phyloP scores from a whole-genome alignment of 2,888 invertebrate species.

The Mechanitis mazaeus region DNA sequence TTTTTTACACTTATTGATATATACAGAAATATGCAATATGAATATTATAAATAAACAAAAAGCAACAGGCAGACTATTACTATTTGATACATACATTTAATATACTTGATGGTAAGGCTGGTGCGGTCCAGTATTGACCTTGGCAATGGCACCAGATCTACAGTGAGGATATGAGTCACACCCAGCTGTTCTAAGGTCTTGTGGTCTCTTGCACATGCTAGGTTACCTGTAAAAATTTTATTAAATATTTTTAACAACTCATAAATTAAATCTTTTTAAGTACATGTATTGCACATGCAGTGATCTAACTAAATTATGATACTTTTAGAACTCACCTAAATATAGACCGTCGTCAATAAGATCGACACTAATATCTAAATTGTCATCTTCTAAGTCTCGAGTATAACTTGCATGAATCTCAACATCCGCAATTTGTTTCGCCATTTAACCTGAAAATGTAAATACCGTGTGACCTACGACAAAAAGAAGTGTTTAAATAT shows the following conservation, averaged over 20 bases:
- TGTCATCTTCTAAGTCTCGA: constrained; percentile 39
- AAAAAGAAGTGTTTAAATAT: too few relatives aligned
- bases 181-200: constrained; percentile 79
- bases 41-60: too few relatives aligned
- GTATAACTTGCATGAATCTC: constrained; percentile 54
- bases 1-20: too few relatives aligned
- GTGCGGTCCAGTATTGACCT: constrained; percentile 81
- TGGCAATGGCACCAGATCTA: constrained; percentile 90
- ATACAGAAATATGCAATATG: too few relatives aligned
- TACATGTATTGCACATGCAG: too few relatives aligned
- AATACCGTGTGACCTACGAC: not conserved
- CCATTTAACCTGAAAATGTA: constrained; percentile 25
- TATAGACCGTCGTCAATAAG: constrained; percentile 61
- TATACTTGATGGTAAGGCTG: constrained; percentile 82
- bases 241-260: not conserved
- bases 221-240: constrained; percentile 77
- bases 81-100: constrained; percentile 77
- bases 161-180: constrained; percentile 87
- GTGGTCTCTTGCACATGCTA: constrained; percentile 86
- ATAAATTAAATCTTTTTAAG: too few relatives aligned
- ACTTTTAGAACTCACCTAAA: constrained; percentile 43
- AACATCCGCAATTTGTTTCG: constrained; percentile 57
- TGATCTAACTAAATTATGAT: too few relatives aligned
- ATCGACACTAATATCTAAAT: constrained; percentile 60
- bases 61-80: too few relatives aligned